Conservation (phyloP, 1,140 invertebrate species). For the Cydia amplana region DNA sequence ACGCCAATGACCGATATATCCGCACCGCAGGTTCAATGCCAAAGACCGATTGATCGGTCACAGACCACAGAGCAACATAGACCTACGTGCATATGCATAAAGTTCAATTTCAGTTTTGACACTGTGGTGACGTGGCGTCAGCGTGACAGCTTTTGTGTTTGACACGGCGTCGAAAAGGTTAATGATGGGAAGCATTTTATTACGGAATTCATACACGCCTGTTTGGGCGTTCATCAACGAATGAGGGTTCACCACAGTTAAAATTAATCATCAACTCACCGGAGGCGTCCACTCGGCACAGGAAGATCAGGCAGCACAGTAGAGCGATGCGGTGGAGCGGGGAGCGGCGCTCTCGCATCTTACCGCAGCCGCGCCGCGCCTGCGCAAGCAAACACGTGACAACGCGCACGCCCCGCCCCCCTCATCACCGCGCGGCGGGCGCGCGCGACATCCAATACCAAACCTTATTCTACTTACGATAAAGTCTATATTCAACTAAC, state of each 20-base stretch:
- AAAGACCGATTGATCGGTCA: too few species aligned
- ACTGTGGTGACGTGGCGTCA: too few species aligned
- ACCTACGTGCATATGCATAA: too few species aligned
- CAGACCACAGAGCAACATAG: too few species aligned
- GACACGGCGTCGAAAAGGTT: too few species aligned
- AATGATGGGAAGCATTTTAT: too few species aligned
- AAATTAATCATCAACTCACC: slow-evolving; percentile 54
- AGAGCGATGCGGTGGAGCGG: slow-evolving; percentile 67
- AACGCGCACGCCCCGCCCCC: slow-evolving; percentile 48
- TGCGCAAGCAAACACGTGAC: slow-evolving; percentile 71
- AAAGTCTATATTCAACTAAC: slow-evolving; percentile 39
- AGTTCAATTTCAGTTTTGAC: too few species aligned
- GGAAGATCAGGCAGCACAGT: slow-evolving; percentile 68
- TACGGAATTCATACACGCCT: too few species aligned
- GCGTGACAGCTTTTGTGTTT: too few species aligned
- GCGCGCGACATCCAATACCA: slow-evolving; percentile 44
- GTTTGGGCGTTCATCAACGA: slow-evolving; percentile 37
- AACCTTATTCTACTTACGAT: slow-evolving; percentile 50
- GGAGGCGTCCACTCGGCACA: slow-evolving; percentile 67
- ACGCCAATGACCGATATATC: too few species aligned
- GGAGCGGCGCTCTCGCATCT: slow-evolving; percentile 74
- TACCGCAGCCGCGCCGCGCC: slow-evolving; percentile 75
- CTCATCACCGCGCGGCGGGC: slow-evolving; percentile 60
- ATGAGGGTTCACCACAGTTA: slow-evolving; percentile 42
- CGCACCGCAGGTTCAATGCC: too few species aligned